Percentiles rank a stretch among this genome's conserved stretches.
These are phyloP conservation scores for Columbina picui DNA, from an alignment of 2,113 vertebrate species.

Conservation along the genomic window DNA sequence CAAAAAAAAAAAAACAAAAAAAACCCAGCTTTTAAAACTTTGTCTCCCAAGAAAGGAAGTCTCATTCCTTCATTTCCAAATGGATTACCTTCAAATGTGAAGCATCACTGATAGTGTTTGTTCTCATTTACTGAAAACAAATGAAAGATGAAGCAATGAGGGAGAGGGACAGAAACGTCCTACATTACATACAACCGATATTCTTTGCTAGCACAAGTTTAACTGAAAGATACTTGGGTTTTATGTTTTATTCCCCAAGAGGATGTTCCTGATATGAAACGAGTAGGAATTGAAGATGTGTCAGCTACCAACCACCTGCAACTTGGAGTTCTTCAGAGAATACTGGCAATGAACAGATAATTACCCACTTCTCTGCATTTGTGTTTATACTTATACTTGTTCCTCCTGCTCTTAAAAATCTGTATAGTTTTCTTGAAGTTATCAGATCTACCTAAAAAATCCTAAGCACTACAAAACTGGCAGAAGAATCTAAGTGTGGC, in stretches of 20 bases:
- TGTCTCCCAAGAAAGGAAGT: neutral
- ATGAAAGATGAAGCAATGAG: neutral
- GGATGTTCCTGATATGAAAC: neutral
- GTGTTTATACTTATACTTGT: neutral
- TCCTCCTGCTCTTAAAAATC: neutral
- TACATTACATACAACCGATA: neutral
- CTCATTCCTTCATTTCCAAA: slow-evolving; percentile 6
- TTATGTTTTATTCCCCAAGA: neutral
- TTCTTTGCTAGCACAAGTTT: neutral
- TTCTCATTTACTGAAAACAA: slow-evolving; percentile 52
- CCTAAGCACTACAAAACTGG: neutral
- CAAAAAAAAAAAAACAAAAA: neutral
- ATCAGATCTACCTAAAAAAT: neutral
- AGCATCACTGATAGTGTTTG: slow-evolving; percentile 21
- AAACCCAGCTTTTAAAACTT: slow-evolving; percentile 6
- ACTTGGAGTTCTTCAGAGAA: slow-evolving; percentile 35
- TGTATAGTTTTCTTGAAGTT: neutral
- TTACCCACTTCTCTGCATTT: neutral
- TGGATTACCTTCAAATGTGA: slow-evolving; percentile 35
- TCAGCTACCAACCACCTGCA: slow-evolving; percentile 11
- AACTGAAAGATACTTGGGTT: slow-evolving; percentile 15
- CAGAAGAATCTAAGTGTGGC: neutral
- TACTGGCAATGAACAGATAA: neutral
- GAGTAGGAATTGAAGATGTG: neutral
- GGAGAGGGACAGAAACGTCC: neutral